phyloP scores from a whole-genome alignment of 2,888 invertebrate genomes.

The Troglohyphantes excavatus region DNA sequence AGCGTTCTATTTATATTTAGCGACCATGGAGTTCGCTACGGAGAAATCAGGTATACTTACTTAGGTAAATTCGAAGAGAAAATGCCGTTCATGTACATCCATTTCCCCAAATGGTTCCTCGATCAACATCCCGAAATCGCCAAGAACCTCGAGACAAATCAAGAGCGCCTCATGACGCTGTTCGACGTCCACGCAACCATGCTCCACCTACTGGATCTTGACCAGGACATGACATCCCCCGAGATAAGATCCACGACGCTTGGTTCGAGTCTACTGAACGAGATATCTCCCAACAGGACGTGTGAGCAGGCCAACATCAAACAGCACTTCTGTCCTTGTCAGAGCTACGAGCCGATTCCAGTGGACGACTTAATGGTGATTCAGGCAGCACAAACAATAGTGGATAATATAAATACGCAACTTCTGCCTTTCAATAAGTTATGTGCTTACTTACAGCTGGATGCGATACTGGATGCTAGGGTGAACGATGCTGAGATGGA shows the following conservation, averaged over 20 bases:
- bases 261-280: slow-evolving; percentile 81
- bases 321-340: slow-evolving; percentile 82
- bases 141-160: slow-evolving; percentile 81
- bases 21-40: slow-evolving; percentile 95
- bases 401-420: slow-evolving; percentile 48
- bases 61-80: slow-evolving; percentile 83
- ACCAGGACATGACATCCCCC: slow-evolving; percentile 67
- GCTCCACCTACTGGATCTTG: slow-evolving; percentile 86
- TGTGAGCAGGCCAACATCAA: slow-evolving; percentile 82
- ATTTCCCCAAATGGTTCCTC: slow-evolving; percentile 81
- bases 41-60: slow-evolving; percentile 90
- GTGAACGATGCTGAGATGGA: slow-evolving; percentile 21
- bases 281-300: slow-evolving; percentile 82
- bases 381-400: slow-evolving; percentile 33
- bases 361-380: slow-evolving; percentile 1
- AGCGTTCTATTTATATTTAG: slow-evolving; percentile 89
- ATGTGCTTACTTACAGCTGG: slow-evolving; percentile 35
- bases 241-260: not conserved
- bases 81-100: slow-evolving; percentile 82
- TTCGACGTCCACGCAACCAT: slow-evolving; percentile 86
- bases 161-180: slow-evolving; percentile 82
- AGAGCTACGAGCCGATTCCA: not conserved
- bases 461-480: slow-evolving; percentile 34
- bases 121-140: slow-evolving; percentile 80
- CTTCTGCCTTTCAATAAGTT: not conserved